These are phyloP conservation scores for Peucedramus taeniatus DNA, from an alignment of 2,113 vertebrate genomes.

Conservation along the genomic window DNA sequence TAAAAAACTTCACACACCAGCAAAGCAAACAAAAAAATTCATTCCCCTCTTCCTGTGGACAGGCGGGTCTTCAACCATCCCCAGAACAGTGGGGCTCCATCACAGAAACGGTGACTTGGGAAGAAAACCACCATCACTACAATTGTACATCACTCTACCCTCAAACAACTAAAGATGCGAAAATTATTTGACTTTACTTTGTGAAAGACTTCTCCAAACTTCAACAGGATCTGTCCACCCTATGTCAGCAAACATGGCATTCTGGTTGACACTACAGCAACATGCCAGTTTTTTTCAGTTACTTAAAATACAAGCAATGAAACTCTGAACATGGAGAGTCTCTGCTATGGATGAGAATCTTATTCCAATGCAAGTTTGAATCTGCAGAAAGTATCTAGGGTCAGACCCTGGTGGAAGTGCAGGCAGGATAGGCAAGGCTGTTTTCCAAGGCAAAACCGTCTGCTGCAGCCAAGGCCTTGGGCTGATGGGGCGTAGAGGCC, in stretches of 20 bases:
- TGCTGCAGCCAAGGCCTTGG: background rate
- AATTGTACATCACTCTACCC: background rate
- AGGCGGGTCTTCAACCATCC: background rate
- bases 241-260: background rate
- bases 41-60: background rate
- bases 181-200: background rate
- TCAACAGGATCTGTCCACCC: background rate
- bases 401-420: background rate
- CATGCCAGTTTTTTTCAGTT: background rate
- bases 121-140: background rate
- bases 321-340: background rate
- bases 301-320: background rate
- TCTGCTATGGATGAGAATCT: background rate
- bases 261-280: background rate
- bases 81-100: background rate
- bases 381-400: background rate
- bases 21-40: background rate
- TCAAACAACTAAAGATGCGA: background rate
- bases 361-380: background rate
- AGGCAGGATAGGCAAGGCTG: background rate
- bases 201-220: background rate
- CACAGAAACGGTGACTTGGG: rapidly evolving
- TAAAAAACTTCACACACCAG: background rate
- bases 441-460: background rate
- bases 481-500: background rate